phyloP scores from a whole-genome alignment of 2,113 vertebrate species.

The Zosterops japonicus region DNA sequence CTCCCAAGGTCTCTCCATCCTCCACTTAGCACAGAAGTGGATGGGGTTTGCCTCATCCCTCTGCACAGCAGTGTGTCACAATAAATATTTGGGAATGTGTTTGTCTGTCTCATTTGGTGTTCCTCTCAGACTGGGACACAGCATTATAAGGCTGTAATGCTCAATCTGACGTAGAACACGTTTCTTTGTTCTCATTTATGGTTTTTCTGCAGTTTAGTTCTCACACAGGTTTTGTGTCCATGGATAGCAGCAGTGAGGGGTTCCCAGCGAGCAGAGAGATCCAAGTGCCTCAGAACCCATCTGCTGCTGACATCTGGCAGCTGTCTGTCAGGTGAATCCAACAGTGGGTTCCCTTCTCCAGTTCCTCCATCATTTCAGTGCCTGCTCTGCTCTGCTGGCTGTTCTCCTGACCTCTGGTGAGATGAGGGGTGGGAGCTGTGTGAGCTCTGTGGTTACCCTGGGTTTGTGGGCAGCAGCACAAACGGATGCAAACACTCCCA shows the following conservation, averaged over 20 bases:
- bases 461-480: not conserved
- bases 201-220: not conserved
- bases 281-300: not conserved
- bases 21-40: not conserved
- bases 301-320: not conserved
- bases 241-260: not conserved
- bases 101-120: not conserved
- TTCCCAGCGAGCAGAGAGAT: not conserved
- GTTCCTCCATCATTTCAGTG: not conserved
- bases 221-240: not conserved
- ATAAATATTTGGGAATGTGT: not conserved
- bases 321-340: not conserved
- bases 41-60: not conserved
- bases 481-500: fast-evolving
- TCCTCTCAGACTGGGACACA: not conserved
- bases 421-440: not conserved
- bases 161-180: not conserved
- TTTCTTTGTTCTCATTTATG: not conserved
- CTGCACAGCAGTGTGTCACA: not conserved
- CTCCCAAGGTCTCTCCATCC: not conserved
- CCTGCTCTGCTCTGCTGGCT: not conserved
- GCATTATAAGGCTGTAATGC: not conserved
- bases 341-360: not conserved
- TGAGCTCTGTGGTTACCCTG: not conserved
- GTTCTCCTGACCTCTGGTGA: not conserved